Percentiles rank a stretch among this genome's conserved stretches.
Conservation (phyloP, 2,888 invertebrate genomes). For the Polietes domitor region DNA sequence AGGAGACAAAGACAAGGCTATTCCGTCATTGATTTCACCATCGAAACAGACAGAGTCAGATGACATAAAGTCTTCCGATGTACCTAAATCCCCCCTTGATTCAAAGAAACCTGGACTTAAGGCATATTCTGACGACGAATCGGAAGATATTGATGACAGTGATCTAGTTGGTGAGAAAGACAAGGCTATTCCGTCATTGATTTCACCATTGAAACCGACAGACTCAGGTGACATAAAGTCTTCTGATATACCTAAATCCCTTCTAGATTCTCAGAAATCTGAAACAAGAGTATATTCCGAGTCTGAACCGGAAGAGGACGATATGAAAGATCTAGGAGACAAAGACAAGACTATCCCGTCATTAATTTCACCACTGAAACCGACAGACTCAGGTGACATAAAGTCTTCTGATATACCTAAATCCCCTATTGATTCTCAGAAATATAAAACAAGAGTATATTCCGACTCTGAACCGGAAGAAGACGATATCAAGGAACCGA, state of each 20-base stretch:
- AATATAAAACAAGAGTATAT: too few relatives aligned
- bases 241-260: constrained; percentile 18
- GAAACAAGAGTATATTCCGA: too few relatives aligned
- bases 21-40: not conserved
- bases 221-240: not conserved
- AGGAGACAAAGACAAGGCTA: not conserved
- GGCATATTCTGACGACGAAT: constrained; percentile 3
- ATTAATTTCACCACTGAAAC: too few relatives aligned
- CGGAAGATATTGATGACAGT: constrained; percentile 1
- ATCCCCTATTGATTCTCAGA: too few relatives aligned
- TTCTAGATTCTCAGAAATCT: constrained; percentile 14
- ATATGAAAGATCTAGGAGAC: too few relatives aligned
- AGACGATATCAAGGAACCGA: too few relatives aligned
- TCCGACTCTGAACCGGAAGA: too few relatives aligned
- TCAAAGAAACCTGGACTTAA: not conserved
- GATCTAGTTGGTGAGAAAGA: not conserved
- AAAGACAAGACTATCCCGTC: too few relatives aligned
- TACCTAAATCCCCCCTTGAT: not conserved
- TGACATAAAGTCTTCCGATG: not conserved
- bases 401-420: too few relatives aligned
- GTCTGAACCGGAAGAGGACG: too few relatives aligned
- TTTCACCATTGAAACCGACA: not conserved
- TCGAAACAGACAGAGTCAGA: not conserved
- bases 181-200: not conserved
- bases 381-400: too few relatives aligned